A percentile compares a stretch with the other conserved stretches of the same genome.
Evolutionary conservation across 37 sponge, comb jelly and placozoan species (phyloP).

Genomic region (Ianthella basta): DNA sequence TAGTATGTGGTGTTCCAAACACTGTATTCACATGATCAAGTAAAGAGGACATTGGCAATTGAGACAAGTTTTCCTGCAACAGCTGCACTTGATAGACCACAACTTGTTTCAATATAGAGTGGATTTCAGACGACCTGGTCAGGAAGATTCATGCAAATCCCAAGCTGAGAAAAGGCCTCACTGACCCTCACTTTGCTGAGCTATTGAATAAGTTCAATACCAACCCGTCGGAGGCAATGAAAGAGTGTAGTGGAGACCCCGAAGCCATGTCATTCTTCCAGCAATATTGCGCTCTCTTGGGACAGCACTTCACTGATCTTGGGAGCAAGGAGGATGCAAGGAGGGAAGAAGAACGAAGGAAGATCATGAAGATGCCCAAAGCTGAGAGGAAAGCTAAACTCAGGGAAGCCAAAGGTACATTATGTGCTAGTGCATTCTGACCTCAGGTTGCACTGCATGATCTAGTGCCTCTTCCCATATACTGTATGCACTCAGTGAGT

Average conservation of each 20-base stretch:
- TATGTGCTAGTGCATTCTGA: background rate
- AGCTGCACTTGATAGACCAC: too few relatives aligned
- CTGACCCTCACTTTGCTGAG: constrained; percentile 59
- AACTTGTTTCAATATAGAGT: too few relatives aligned
- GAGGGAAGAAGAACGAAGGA: background rate
- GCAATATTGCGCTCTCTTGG: constrained; percentile 79
- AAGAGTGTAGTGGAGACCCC: constrained; percentile 35
- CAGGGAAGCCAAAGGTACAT: background rate
- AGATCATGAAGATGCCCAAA: background rate
- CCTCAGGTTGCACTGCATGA: too few relatives aligned
- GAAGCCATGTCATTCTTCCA: constrained; percentile 60
- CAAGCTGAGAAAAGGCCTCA: constrained; percentile 53
- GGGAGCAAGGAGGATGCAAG: constrained; percentile 52
- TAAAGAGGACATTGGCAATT: too few relatives aligned
- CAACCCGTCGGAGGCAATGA: constrained; percentile 55
- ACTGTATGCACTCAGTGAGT: too few relatives aligned
- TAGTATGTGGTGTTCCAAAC: too few relatives aligned
- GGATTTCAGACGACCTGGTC: constrained; percentile 83
- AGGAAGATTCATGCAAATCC: constrained; percentile 73
- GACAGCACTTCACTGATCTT: constrained; percentile 71
- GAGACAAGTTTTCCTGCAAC: too few relatives aligned
- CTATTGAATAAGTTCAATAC: constrained; percentile 56
- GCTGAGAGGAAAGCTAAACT: too few relatives aligned
- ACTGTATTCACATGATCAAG: too few relatives aligned
- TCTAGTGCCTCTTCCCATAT: too few relatives aligned